These are phyloP conservation scores for Lampris megalopsis DNA, from an alignment of 2,113 vertebrate genomes.

Conservation along the genomic window DNA sequence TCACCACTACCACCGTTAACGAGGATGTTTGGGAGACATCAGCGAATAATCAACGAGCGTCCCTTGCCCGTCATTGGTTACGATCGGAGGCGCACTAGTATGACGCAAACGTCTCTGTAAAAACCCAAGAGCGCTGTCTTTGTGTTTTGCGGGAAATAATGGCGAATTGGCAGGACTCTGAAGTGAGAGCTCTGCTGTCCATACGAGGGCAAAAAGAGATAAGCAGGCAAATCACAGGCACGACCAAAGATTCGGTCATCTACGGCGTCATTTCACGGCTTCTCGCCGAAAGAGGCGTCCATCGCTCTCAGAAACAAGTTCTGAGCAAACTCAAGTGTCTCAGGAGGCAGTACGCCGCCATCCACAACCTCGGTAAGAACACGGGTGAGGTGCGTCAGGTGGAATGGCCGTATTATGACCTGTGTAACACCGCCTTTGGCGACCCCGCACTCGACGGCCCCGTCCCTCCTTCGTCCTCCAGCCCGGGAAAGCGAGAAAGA, in stretches of 20 bases:
- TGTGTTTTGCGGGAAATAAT: conserved; percentile 15
- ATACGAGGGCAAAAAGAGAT: conserved; percentile 39
- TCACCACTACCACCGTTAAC: no score
- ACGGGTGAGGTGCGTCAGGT: not conserved
- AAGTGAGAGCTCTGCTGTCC: conserved; percentile 52
- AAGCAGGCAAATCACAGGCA: conserved; percentile 49
- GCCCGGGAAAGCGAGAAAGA: no score
- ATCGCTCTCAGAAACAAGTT: conserved; percentile 51
- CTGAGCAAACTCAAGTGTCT: conserved; percentile 59
- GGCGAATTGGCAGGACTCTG: conserved; percentile 62
- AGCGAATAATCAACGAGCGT: no score
- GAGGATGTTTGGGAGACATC: no score
- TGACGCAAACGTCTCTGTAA: no score
- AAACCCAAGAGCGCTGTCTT: no score
- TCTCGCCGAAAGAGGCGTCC: conserved; percentile 47
- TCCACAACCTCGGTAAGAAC: conserved; percentile 19
- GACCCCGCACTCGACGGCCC: not conserved
- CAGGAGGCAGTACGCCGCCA: conserved; percentile 43
- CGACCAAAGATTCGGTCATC: conserved; percentile 51
- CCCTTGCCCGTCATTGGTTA: no score
- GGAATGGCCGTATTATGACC: conserved; percentile 51
- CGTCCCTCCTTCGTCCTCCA: not conserved
- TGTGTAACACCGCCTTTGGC: conserved; percentile 41
- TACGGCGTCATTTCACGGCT: conserved; percentile 42
- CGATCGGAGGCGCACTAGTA: no score